Base-by-base conservation (phyloP, 2,797 vertebrate genomes). In the Anniella stebbinsi region DNA sequence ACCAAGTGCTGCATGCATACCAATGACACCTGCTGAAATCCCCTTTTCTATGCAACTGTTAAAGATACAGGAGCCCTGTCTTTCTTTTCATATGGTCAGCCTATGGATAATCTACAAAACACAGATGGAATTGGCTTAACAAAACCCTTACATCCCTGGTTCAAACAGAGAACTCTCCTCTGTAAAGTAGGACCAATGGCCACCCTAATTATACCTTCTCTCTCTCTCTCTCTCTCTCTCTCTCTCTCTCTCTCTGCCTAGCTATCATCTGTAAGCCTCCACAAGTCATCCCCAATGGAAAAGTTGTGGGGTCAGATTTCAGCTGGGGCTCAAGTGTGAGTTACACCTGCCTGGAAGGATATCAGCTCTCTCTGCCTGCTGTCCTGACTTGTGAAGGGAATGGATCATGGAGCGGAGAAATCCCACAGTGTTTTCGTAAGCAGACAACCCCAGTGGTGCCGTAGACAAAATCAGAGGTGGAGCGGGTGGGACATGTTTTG, bases 401-500 rank as follows among this genome's bases (percentile, higher is more conserved):
- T 0, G 99, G 99, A 70, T 98, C 98, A n/a, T 99, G 99, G 99
- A 98, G 97, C 0, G 99, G 99, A 72, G 99, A 99, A 89, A 97
- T 98, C 86, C 99, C 99, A 0, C 99, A 99, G 95, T 99, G 99
- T 94, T 99, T 99, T 92, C 99, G 99, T 99, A 98, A 98, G 99
- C 96, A 25, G 60, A 0, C 23, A 0, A 4, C 41, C 2, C 0
- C 0, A 38, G 0, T 0, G 0, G 0, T 7, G 4, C 1, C 3
- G 18, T 36, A 9, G n/a, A 6, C 8, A 7, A 45, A 73, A 36
- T 18, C 30, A 45, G 67, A n/a, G 2, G 36, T 17, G 23, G 33
- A 8, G 6, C 8, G 33, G 23, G 30, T 4, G 36, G 21, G 45
- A 17, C 23, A 25, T 28, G 4, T 51, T 70, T 7, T 18, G 12